phyloP scores from a whole-genome alignment of 1,140 invertebrate genomes.

The Diachasmimorpha longicaudata region DNA sequence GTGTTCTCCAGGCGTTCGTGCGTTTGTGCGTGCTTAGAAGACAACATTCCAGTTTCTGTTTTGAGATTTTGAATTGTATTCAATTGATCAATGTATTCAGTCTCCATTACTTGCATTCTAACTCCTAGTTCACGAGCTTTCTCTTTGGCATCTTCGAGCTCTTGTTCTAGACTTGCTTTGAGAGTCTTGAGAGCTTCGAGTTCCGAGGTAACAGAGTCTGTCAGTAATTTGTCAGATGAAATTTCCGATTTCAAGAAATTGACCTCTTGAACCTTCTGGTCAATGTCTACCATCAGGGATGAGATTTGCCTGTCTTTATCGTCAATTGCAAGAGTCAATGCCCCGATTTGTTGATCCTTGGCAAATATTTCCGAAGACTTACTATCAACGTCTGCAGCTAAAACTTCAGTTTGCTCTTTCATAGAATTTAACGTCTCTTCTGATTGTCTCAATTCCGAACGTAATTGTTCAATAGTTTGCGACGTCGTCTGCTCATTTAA shows the following conservation, averaged over 20 bases:
- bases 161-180: constrained; percentile 37
- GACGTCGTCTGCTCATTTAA: neutral
- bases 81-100: constrained; percentile 55
- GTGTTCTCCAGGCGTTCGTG: constrained; percentile 53
- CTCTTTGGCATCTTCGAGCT: constrained; percentile 46
- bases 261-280: neutral
- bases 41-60: constrained; percentile 50
- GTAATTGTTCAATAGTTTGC: constrained; percentile 16
- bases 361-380: neutral
- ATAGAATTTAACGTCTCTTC: constrained; percentile 29
- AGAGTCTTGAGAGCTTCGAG: constrained; percentile 38
- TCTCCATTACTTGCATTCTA: constrained; percentile 58
- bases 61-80: constrained; percentile 47
- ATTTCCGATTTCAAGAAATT: neutral
- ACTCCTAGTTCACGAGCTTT: constrained; percentile 53
- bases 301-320: neutral
- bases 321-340: neutral
- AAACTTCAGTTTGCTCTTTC: constrained; percentile 28
- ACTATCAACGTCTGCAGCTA: neutral
- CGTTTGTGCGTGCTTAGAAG: constrained; percentile 51
- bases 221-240: neutral
- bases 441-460: neutral
- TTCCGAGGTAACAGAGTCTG: neutral
- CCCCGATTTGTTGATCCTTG: neutral
- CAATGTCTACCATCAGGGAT: neutral